Percentiles rank a stretch among this genome's conserved stretches.
Conservation (phyloP, 1,140 invertebrate species). For the Formica selysi region DNA sequence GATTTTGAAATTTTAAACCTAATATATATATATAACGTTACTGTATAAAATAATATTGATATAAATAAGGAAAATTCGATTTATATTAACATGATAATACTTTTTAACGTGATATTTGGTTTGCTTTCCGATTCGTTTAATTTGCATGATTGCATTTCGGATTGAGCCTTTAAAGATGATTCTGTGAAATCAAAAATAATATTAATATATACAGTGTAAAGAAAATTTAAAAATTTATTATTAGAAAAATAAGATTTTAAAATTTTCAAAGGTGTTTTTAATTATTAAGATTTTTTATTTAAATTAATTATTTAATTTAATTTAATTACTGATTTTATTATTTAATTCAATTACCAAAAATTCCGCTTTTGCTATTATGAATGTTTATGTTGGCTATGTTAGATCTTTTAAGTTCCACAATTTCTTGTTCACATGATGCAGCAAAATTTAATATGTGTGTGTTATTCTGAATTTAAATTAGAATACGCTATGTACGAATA, state of each 20-base stretch:
- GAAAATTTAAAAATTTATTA: constrained; percentile 10
- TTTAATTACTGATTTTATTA: too few relatives aligned
- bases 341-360: constrained; percentile 26
- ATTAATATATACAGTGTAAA: background rate
- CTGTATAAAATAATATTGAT: constrained; percentile 1
- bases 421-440: background rate
- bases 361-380: background rate
- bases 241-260: background rate
- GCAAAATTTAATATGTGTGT: background rate
- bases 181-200: constrained; percentile 24
- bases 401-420: constrained; percentile 23
- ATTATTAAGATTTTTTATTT: constrained; percentile 23
- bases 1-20: background rate
- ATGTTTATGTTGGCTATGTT: constrained; percentile 12
- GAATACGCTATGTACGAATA: background rate
- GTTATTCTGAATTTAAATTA: constrained; percentile 7
- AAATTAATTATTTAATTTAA: background rate
- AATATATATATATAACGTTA: background rate
- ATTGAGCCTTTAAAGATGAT: constrained; percentile 19
- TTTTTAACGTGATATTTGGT: constrained; percentile 33
- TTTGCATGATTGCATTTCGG: constrained; percentile 11
- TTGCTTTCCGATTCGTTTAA: constrained; percentile 39
- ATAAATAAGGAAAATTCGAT: constrained; percentile 5
- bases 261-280: background rate
- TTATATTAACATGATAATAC: constrained; percentile 21